Base-by-base conservation (phyloP, 1,140 invertebrate species). In the Calephelis virginiensis region DNA sequence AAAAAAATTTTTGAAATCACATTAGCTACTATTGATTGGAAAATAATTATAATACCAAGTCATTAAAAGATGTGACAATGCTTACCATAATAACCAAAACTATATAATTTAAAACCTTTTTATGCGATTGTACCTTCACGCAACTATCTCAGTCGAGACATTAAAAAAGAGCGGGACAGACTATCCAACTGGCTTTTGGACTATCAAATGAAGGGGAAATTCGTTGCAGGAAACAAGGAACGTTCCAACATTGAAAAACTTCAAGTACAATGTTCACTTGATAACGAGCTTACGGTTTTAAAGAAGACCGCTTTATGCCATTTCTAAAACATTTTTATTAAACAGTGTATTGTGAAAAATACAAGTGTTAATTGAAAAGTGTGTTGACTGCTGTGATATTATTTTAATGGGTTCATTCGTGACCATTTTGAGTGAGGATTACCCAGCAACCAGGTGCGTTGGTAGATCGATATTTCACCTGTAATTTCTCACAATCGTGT, bases 351-450 rank as follows among this genome's bases (percentile, higher is more conserved):
- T 28, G 5, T 37, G 9, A 56, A 56, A 11, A 56, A 28, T 56
- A 28, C 10, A 5, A 8, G 13, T 4, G 17, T 56, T 7, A 11
- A 11, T 48, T 48, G 10, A 11, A 14, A 17, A 37, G 10, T 56
- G 10, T 64, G 63, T 40, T 13, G 12, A 64, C 37, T 64, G 13
- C 8, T 49, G 63, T 64, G 63, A 38, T 56, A 37, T 13, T n/a
- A 17, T 43, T 59, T 64, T 64, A 12, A 69, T 69, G 63, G 67
- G 67, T 28, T 69, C 67, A 1, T 45, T 69, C n/a, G 50, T 64
- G 11, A 45, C 63, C n/a, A 37, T 64, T 50, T 64, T 69, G 10
- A 63, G 56, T 37, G 63, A 56, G 7, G 13, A 40, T 59, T 60
- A 40, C 12, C 12, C 48, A 12, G 28, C 50, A 49, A 46, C 37